Conservation (phyloP, 2,113 vertebrate genomes). For the Ellobius talpinus region DNA sequence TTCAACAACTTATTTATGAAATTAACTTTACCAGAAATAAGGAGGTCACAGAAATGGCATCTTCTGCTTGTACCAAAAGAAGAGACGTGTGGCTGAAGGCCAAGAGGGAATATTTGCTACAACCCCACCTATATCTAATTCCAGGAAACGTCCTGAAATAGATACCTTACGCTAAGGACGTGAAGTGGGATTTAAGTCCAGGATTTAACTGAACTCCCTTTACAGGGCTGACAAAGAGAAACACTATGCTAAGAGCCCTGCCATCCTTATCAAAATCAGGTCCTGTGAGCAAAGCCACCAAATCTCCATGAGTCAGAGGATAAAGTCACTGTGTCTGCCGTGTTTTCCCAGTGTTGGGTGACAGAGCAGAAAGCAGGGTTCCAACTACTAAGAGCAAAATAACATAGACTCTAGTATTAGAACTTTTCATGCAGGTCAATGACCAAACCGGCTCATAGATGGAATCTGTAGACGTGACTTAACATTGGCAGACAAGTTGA, state of each 20-base stretch:
- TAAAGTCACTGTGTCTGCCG: neutral
- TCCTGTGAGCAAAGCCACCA: neutral
- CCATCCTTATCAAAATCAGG: accelerated
- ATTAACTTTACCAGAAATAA: neutral
- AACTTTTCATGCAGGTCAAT: neutral
- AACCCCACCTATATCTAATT: neutral
- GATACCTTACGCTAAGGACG: no score
- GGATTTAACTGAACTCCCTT: neutral
- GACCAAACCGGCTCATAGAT: neutral
- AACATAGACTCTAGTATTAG: neutral
- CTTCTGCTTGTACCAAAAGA: neutral
- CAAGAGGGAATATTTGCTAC: accelerated
- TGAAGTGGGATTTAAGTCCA: neutral
- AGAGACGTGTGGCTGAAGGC: neutral
- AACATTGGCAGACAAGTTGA: neutral
- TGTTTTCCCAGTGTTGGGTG: neutral
- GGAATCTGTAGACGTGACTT: neutral
- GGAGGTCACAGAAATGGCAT: no score
- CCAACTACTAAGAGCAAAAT: neutral
- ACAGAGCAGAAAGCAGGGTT: accelerated
- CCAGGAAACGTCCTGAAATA: neutral
- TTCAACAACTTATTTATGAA: neutral
- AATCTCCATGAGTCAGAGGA: neutral
- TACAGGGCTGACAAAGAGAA: neutral
- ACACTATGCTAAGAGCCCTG: neutral